These are phyloP conservation scores for Aphidius ervi DNA, from an alignment of 1,140 invertebrate genomes.

Conservation along the genomic window DNA sequence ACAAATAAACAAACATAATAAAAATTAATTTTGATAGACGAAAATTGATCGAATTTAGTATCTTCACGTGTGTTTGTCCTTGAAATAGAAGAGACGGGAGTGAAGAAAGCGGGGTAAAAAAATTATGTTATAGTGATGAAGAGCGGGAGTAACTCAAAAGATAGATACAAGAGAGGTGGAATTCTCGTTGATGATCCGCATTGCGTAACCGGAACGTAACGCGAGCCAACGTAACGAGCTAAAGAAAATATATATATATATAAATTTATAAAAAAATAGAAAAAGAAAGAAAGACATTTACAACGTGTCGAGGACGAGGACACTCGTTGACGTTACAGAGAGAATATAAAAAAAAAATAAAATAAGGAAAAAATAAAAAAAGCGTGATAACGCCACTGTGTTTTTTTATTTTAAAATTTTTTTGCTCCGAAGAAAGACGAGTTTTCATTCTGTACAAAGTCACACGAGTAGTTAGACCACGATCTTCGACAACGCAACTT, in stretches of 20 bases:
- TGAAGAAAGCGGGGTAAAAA: constrained; percentile 3
- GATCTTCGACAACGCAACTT: too few relatives aligned
- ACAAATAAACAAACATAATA: background rate
- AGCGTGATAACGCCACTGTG: too few relatives aligned
- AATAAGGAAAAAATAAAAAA: too few relatives aligned
- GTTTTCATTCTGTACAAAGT: too few relatives aligned
- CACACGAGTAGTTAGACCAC: too few relatives aligned
- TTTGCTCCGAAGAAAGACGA: too few relatives aligned
- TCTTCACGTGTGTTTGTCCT: constrained; percentile 19
- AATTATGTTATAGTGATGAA: background rate
- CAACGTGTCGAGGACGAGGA: constrained; percentile 10
- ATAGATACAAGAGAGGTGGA: constrained; percentile 17
- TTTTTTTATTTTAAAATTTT: too few relatives aligned
- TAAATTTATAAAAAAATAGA: background rate
- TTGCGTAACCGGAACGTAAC: constrained; percentile 24
- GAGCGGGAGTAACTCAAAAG: constrained; percentile 1
- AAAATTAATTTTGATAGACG: background rate
- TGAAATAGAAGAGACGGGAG: constrained; percentile 11
- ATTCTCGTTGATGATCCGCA: constrained; percentile 19
- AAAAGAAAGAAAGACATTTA: constrained; percentile 1
- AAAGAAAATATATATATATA: background rate
- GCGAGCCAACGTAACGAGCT: constrained; percentile 19
- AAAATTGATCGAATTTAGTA: background rate
- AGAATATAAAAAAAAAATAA: background rate
- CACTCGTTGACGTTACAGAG: background rate